Base-by-base conservation (phyloP, 30 jellyfish, hydroid and myxozoan species). In the Morbakka virulenta region DNA sequence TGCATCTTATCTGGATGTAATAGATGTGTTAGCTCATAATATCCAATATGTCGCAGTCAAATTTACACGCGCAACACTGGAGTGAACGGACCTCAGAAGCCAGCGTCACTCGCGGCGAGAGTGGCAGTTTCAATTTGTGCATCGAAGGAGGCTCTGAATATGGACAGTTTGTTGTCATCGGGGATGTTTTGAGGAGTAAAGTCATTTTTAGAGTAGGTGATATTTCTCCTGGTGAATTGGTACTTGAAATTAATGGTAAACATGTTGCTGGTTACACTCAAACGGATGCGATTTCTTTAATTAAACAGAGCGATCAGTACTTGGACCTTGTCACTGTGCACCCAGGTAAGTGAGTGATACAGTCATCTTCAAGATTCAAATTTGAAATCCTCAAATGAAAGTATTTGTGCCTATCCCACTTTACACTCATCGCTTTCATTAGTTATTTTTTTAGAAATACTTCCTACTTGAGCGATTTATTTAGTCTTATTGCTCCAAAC, bases 141-240 rank as follows among this genome's bases (percentile, higher is more conserved):
- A 93, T 93, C 74, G 99, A 93, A 78, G 99, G 99, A 12, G 99
- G 99, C 3, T 93, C 99, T 31, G 99, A 93, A 64, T 86, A 93
- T 74, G 99, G 99, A 1, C 99, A 93, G 28, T 87, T 93, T 87
- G 95, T 93, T 61, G 99, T 93, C 24, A 82, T 93, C 66, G 99
- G 99, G 34, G 97, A 87, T 66, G 93, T 93, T 1, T 72, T 93
- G 3, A 87, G 87, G 4, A 88, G 80, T 51, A 92, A 85, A 69
- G 98, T 92, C 1, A 74, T 86, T 64, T 92, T 51, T 71, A 73
- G 72, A 67, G 75, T 79, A 26, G 96, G 96, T 6, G 72, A 91
- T 31, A 77, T 92, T 64, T 80, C 98, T 1, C 98, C 96, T 63
- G 99, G 99, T 30, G 97, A 87, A 83, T 52, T 93, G 1, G 67